Evolutionary conservation across 2,888 invertebrate genomes (phyloP).

Genomic region (Drosophila borborema): DNA sequence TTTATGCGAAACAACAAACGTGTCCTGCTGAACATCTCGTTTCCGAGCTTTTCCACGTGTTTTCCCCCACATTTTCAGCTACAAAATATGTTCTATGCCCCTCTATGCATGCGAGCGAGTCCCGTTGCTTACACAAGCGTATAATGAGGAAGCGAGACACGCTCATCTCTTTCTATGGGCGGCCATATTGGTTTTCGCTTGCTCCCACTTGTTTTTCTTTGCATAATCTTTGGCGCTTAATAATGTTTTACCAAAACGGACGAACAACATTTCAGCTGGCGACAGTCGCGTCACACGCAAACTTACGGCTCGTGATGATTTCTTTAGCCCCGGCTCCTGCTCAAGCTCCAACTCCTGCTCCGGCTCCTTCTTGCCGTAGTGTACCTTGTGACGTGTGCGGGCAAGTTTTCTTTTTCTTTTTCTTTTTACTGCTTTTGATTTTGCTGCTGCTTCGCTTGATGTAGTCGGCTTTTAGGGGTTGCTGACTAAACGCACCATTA

Average conservation of each 20-base stretch:
- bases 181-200: slow-evolving; percentile 66
- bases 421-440: slow-evolving; percentile 19
- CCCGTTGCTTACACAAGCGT: slow-evolving; percentile 64
- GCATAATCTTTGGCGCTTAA: slow-evolving; percentile 74
- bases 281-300: slow-evolving; percentile 67
- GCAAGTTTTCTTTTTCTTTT: slow-evolving; percentile 41
- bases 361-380: slow-evolving; percentile 7
- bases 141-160: slow-evolving; percentile 51
- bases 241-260: slow-evolving; percentile 55
- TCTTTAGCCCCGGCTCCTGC: slow-evolving; percentile 23
- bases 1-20: slow-evolving; percentile 36
- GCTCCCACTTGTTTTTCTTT: slow-evolving; percentile 63
- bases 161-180: slow-evolving; percentile 38
- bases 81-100: slow-evolving; percentile 48
- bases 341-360: not conserved
- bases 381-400: slow-evolving; percentile 58
- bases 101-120: slow-evolving; percentile 40
- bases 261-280: slow-evolving; percentile 47
- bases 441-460: slow-evolving; percentile 2
- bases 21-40: slow-evolving; percentile 14
- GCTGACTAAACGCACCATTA: slow-evolving; percentile 79
- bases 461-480: slow-evolving; percentile 55
- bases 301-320: slow-evolving; percentile 66
- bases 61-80: slow-evolving; percentile 15
- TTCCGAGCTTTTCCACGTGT: slow-evolving; percentile 12